Evolutionary conservation across 1,140 invertebrate genomes (phyloP), one percentile per base, ranked within the genome.

Genomic region (Cherax destructor): DNA sequence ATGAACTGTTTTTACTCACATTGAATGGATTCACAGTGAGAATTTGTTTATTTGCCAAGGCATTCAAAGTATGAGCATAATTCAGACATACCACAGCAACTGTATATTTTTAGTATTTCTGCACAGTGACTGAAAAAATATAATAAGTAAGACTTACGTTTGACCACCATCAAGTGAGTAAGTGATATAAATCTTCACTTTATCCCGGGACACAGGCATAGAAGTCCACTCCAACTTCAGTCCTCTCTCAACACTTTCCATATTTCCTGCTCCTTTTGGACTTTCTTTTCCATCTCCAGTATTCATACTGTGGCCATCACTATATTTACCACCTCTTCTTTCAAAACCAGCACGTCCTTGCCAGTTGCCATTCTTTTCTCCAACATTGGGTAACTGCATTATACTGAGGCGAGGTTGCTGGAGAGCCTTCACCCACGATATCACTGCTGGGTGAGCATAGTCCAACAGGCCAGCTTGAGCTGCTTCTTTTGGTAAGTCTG

Each of bases 401-500:
- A 30, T 11, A 11, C 30, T 4, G 1, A 86, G 74, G n/a, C 52
- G 47, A 41, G 74, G 85, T 18, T 65, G 50, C 21, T 78, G 85
- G 18, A 88, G 87, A 11, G 61, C 30, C 18, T 18, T 83, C 61
- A 88, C 87, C 59, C 78, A 88, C 7, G 80, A 74, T 16, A 80
- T 69, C 21, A 88, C 79, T 50, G 30, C 24, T n/a, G 61, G 47
- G 49, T 69, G 65, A 50, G 9, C 52, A 61, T n/a, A 41, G 47
- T 88, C 78, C 78, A 88, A 24, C 2, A 88, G 79, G 65, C 65
- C 69, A 24, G 47, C 65, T 59, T 88, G 47, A 10, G 61, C n/a
- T 30, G 87, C 87, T 61, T 69, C 52, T 30, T 88, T 88, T 16
- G 87, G 87, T 9, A 83, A 30, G 13, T 83, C 87, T 88, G 78